phyloP scores from a whole-genome alignment of 2,888 invertebrate genomes.

The Saturnia pavonia region DNA sequence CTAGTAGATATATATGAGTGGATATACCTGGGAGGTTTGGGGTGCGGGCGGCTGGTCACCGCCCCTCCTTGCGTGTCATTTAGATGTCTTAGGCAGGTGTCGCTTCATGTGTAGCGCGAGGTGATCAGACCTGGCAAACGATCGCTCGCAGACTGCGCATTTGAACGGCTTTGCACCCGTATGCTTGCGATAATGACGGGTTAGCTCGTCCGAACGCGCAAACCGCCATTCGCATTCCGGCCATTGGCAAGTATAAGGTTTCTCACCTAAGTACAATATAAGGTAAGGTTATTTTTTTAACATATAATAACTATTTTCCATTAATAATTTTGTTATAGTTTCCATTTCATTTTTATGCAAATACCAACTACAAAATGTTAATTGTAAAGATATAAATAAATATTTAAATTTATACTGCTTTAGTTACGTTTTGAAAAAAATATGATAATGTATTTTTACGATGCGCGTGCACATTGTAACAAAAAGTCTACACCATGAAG shows the following conservation, averaged over 20 bases:
- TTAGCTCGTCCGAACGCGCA: conserved; percentile 97
- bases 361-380: too few species aligned
- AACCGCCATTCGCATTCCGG: conserved; percentile 99
- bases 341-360: too few species aligned
- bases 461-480: too few species aligned
- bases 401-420: too few species aligned
- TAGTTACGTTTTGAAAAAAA: too few species aligned
- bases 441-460: too few species aligned
- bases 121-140: conserved; percentile 97
- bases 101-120: conserved; percentile 98
- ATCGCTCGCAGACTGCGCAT: conserved; percentile 96
- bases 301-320: too few species aligned
- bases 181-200: conserved; percentile 97
- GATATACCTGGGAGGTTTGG: conserved; percentile 60
- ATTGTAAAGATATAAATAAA: too few species aligned
- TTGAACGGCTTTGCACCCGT: conserved; percentile 99
- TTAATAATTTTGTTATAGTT: too few species aligned
- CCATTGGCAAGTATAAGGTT: conserved; percentile 99
- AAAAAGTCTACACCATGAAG: too few species aligned
- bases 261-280: conserved; percentile 87
- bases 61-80: conserved; percentile 82
- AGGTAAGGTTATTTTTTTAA: not conserved
- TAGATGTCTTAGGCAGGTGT: conserved; percentile 94
- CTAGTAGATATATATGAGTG: not conserved
- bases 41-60: conserved; percentile 69